Base-by-base conservation (phyloP, 2,797 vertebrate species). In the Nyctibius grandis region DNA sequence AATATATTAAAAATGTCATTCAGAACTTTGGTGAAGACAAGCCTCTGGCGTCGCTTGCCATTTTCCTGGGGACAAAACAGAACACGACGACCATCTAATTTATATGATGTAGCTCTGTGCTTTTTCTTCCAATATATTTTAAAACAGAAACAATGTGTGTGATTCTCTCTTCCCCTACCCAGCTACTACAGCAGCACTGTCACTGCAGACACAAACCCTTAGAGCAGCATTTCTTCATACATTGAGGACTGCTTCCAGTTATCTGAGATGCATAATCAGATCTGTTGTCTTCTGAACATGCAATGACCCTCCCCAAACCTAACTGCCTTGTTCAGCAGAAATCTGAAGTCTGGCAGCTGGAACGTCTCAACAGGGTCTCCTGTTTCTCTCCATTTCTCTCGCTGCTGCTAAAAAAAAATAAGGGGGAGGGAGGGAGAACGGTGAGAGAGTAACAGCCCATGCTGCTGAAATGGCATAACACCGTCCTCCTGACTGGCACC, bases 381-480 rank as follows among this genome's bases (percentile, higher is more conserved):
- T 59, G 93, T 64, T n/a, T n/a, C 54, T 28, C 67, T 56, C 29
- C 44, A 14, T 63, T 69, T 87, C 75, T 85, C 50, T 60, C 0
- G 0, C 40, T 68, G 38, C 59, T 90, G 70, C 45, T 59, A 33
- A 48, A 47, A 64, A 23, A 34, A 20, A 7, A 23, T 11, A 21
- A 31, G 25, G 44, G 25, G 33, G 33, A 26, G 50, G 40, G 50
- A 57, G 23, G 53, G 68, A 76, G 72, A 64, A 53, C 0, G 0
- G 56, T 13, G 29, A 74, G 38, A 45, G 50, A 85, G 56, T 26
- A 65, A 54, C 75, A n/a, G 76, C 19, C 67, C 47, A 9, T 40
- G 75, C 59, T 84, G 84, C 95, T 95, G 88, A 82, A 95, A 72
- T 11, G 74, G 90, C 92, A 47, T 20, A 75, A 76, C 60, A 83